A percentile compares a stretch with the other conserved stretches of the same genome.
Evolutionary conservation across 2,888 invertebrate species (phyloP).

Genomic region (Calameuta filiformis): DNA sequence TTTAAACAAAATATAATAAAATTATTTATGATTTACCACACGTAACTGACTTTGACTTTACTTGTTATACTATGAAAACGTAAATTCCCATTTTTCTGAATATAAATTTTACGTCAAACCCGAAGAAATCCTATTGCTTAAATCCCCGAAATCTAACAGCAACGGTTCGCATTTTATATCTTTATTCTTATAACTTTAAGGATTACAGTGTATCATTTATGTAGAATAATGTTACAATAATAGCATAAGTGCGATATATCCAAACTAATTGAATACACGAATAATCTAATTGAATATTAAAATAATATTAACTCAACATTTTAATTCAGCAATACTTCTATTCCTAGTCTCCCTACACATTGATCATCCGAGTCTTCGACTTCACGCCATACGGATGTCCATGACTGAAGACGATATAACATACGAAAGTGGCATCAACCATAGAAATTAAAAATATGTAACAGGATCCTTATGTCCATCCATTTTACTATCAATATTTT

Average conservation of each 20-base stretch:
- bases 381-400: background rate
- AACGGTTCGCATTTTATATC: background rate
- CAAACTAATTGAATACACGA: constrained; percentile 5
- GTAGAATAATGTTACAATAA: constrained; percentile 11
- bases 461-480: background rate
- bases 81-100: background rate
- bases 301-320: constrained; percentile 8
- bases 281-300: constrained; percentile 10
- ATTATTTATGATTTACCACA: background rate
- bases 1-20: background rate
- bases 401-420: background rate
- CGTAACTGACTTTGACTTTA: background rate
- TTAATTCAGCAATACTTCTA: background rate
- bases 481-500: background rate
- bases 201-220: constrained; percentile 14
- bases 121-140: background rate
- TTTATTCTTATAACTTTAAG: constrained; percentile 22
- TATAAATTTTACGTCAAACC: background rate
- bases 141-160: background rate
- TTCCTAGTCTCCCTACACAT: background rate
- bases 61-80: background rate
- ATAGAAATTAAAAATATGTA: constrained; percentile 3
- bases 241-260: constrained; percentile 8
- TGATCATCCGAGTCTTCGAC: background rate
- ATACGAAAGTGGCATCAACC: background rate